Evolutionary conservation across 2,797 vertebrate species (phyloP), one percentile per base, ranked within the genome.

Genomic region (Anas bernieri): DNA sequence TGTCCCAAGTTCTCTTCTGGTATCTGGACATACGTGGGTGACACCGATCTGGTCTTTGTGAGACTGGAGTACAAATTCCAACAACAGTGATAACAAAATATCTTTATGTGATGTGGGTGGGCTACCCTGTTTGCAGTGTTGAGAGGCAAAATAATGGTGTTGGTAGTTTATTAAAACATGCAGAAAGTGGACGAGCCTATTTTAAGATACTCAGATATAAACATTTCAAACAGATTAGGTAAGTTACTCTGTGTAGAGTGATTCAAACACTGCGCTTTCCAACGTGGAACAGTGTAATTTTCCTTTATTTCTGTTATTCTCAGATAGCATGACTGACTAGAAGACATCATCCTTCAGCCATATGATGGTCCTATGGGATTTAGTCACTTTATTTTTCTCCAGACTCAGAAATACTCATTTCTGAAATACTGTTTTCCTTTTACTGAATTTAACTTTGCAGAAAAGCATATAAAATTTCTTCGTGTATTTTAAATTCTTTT

Each of bases 11-110:
- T 86, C 46, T 59, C 7, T 67, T 74, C 41, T 72, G 81, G 30
- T 17, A 46, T 3, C 35, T 64, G 26, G 11, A 2, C 0, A 0
- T 26, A 12, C 0, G 1, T 3, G 4, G 4, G 4, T 69, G 54
- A 50, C 3, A 3, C 2, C 9, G 16, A 3, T 50, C 37, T 61
- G 41, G 13, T 31, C 23, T 76, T 69, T 52, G 43, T 69, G 26
- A 78, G 26, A 8, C 31, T 41, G 37, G 52, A 41, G 7, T 0
- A 0, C 12, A 58, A 75, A 31, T 55, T 89, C n/a, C 68, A 37
- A 56, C 10, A 5, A 9, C 0, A 0, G 12, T 25, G 6, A n/a
- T 8, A 59, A 26, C 21, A 26, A 9, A 31, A 20, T 75, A 35
- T 67, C 25, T 17, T 77, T 11, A n/a, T 26, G 26, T 48, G 37